Evolutionary conservation across 2,113 vertebrate species (phyloP).

Genomic region (Thinocorus orbignyianus): DNA sequence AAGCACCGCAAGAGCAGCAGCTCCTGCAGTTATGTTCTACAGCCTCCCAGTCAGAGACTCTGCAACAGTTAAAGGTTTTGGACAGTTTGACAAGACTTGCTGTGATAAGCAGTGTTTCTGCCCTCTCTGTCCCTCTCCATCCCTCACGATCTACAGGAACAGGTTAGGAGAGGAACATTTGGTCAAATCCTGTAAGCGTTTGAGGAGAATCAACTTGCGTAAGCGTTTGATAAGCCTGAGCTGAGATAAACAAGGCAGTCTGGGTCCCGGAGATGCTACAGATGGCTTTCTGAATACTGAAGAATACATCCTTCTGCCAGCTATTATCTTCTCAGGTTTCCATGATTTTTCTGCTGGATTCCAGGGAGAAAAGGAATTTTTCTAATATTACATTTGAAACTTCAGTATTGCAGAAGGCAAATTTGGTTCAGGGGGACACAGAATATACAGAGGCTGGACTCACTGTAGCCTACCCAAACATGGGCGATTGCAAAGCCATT

Average conservation of each 20-base stretch:
- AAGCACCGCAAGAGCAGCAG: not conserved
- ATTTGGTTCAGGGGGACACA: not conserved
- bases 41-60: not conserved
- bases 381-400: not conserved
- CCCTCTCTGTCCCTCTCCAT: not conserved
- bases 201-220: not conserved
- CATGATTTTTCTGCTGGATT: not conserved
- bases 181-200: not conserved
- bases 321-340: not conserved
- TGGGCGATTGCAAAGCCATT: not conserved
- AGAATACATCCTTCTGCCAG: not conserved
- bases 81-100: not conserved
- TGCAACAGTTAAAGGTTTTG: not conserved
- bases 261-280: not conserved
- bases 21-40: not conserved
- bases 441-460: not conserved
- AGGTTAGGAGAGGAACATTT: not conserved
- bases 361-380: not conserved
- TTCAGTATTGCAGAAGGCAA: not conserved
- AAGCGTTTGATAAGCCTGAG: not conserved
- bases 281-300: not conserved
- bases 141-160: not conserved
- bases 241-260: not conserved
- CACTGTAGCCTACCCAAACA: not conserved
- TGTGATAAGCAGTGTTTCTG: not conserved